phyloP scores from a whole-genome alignment of 2,888 invertebrate genomes.

The Melitaea athalia region DNA sequence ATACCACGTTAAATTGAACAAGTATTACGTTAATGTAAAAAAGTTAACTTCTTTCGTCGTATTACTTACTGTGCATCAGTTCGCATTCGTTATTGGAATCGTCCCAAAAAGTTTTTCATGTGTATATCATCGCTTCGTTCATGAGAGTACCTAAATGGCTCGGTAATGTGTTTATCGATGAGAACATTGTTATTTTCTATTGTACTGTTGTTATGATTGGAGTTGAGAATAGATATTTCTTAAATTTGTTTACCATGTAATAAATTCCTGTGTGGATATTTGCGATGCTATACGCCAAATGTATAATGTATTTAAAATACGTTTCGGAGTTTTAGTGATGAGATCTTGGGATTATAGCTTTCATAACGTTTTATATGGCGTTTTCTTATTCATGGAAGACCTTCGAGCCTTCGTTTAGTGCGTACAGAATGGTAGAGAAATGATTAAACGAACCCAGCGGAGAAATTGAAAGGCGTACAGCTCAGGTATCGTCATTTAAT shows the following conservation, averaged over 20 bases:
- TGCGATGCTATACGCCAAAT: not conserved
- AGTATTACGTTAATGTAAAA: slow-evolving; percentile 10
- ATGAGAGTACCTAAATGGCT: slow-evolving; percentile 12
- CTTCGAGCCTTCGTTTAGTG: slow-evolving; percentile 45
- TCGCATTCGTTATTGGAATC: slow-evolving; percentile 34
- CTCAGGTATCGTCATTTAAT: slow-evolving; percentile 60
- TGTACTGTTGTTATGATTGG: slow-evolving; percentile 3
- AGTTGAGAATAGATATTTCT: not conserved
- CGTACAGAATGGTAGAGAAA: slow-evolving; percentile 55
- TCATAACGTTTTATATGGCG: slow-evolving; percentile 24
- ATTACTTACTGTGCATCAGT: slow-evolving; percentile 18
- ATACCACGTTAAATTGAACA: slow-evolving; percentile 27
- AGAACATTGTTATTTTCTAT: slow-evolving; percentile 11
- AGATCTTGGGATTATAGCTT: not conserved
- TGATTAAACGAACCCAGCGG: slow-evolving; percentile 48
- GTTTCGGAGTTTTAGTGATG: not conserved
- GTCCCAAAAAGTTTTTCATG: slow-evolving; percentile 34
- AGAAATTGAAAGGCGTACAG: slow-evolving; percentile 66
- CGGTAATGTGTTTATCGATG: slow-evolving; percentile 9
- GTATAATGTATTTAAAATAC: not conserved
- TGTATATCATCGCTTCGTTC: slow-evolving; percentile 15
- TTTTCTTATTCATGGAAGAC: slow-evolving; percentile 29
- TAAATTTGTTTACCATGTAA: not conserved
- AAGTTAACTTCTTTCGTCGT: not conserved
- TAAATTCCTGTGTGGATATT: slow-evolving; percentile 1